Evolutionary conservation across 2,113 vertebrate genomes (phyloP), one percentile per base, ranked within the genome.

Genomic region (Phoenicopterus ruber): DNA sequence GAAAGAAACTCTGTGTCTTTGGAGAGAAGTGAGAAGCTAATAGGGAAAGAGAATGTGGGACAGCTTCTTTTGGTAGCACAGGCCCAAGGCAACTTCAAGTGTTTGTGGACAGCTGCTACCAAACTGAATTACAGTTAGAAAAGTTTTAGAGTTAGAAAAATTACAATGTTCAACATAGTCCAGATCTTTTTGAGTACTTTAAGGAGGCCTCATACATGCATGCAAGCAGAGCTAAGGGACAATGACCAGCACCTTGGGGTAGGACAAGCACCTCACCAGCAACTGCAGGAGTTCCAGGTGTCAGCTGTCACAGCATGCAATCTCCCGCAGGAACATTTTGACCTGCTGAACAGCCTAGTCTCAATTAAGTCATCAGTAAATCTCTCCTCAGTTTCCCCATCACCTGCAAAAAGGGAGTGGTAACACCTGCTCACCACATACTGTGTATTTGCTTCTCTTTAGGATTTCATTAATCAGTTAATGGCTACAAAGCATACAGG

Each of bases 391-490:
- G 31, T 79, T 92, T 92, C 32, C 16, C 49, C 40, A 57, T 47
- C 36, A 50, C 31, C 77, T 91, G n/a, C 77, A 55, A 84, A 95
- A 94, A 55, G 19, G 31, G n/a, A 88, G 38, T 20, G 46, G 69
- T 90, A 96, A 88, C 82, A 94, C 46, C 76, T 94, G 52, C 76
- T 96, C 65, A 91, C 38, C 62, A 49, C 90, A 72, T 74, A 55
- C 65, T 79, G 86, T 50, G 66, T 57, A 44, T 85, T 86, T 96
- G 40, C 55, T 69, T 91, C 69, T 80, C 58, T 94, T 90, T 74
- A 94, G 44, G 54, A 73, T 76, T 96, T 95, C 71, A 96, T 94
- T 97, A 91, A 94, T 97, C 90, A 92, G 58, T 80, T 94, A 94
- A 97, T 97, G 70, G 61, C 79, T 94, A 83, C 50, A 90, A 90